These are phyloP conservation scores for Callorhinus ursinus DNA, from an alignment of 2,113 vertebrate genomes.

Conservation along the genomic window DNA sequence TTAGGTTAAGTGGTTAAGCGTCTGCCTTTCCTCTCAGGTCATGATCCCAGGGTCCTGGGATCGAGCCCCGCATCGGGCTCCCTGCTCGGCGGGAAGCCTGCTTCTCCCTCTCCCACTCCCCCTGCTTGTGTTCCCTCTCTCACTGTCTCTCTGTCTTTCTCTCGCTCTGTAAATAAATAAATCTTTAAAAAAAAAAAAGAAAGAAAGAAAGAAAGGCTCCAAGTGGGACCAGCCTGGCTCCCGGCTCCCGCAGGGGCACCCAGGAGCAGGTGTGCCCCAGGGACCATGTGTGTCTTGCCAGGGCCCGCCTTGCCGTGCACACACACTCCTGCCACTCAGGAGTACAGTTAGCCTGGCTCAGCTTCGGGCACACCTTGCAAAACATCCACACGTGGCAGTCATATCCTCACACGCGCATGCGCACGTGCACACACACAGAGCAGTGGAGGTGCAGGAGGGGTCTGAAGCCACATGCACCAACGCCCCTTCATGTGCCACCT, in stretches of 20 bases:
- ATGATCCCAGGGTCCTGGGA: background rate
- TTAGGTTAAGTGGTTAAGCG: background rate
- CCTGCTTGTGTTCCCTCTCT: too few species aligned
- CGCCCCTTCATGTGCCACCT: accelerated
- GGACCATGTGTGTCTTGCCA: background rate
- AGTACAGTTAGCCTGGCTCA: background rate
- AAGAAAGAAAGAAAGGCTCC: too few species aligned
- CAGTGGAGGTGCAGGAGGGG: accelerated
- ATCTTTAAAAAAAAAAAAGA: too few species aligned
- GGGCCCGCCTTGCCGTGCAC: background rate
- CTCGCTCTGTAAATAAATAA: too few species aligned
- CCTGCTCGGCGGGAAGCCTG: too few species aligned
- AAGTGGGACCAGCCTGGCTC: background rate
- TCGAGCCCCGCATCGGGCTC: background rate
- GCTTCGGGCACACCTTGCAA: background rate
- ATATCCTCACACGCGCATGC: background rate
- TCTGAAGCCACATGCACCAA: background rate
- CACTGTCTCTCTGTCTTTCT: too few species aligned
- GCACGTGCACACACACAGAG: background rate
- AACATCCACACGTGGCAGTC: background rate
- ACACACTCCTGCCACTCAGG: background rate
- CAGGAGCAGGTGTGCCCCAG: background rate
- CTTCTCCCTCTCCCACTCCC: background rate
- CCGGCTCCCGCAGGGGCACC: background rate
- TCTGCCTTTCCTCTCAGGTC: background rate